Evolutionary conservation across 2,888 invertebrate genomes (phyloP), one percentile per base, ranked within the genome.

Genomic region (Mesoligia furuncula): DNA sequence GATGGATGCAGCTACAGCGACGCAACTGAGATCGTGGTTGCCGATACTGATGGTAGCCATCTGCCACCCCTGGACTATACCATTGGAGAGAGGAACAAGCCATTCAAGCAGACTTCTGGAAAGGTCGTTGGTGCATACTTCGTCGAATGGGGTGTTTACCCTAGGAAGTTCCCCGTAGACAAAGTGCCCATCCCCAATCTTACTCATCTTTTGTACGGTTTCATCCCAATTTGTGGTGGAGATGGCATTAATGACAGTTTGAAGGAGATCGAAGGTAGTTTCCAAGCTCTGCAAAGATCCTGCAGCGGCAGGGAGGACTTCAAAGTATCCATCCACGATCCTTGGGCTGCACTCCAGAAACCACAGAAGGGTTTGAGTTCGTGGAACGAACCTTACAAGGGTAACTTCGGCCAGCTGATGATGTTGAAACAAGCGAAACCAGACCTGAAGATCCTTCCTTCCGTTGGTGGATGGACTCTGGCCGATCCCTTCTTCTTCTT

Each of bases 211-310:
- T 87, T 96, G 5, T 96, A 96, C 79, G 96, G 96, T 68, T 96
- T 96, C 82, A 96, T 96, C 72, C 96, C 96, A 66, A 96, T 96
- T 75, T 96, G 96, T 74, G 96, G 96, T 36, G 96, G 96, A 70
- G 96, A 96, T 77, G 96, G 96, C 68, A 96, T 96, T 83, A 96
- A 96, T 75, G 96, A 96, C 93, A 96, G 96, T 89, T 94, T 96
- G 84, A 96, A 96, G 73, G 96, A 96, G 90, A 96, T 96, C 8
- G 96, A 96, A 89, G 96, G 96, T 75, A 96, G 96, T 89, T 96
- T 96, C 90, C 96, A 95, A 92, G 96, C 96, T 27, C 90, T 96
- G 5, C 96, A 96, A 75, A 91, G 96, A 3, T 96, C 96, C 15
- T 96, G 96, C 90, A 95, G 95, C 54, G 96, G 96, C 31, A 94